A percentile compares a stretch with the other conserved stretches of the same genome.
Conservation (phyloP, 1,140 invertebrate genomes). For the Bombyx mori region ASM3026992v2 NC_085119.1:3380001-3380500, state of each 20-base stretch:
- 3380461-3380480: too few species aligned
- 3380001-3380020: too few species aligned
- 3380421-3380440: too few species aligned
- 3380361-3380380: conserved; percentile 66
- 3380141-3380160: not conserved
- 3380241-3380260: conserved; percentile 83
- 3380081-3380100: too few species aligned
- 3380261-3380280: conserved; percentile 79
- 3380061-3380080: too few species aligned
- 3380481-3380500: too few species aligned
- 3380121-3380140: not conserved
- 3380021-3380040: too few species aligned
- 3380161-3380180: conserved; percentile 48
- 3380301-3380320: conserved; percentile 79
- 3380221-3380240: conserved; percentile 70
- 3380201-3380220: conserved; percentile 84
- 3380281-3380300: conserved; percentile 74
- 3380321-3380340: conserved; percentile 81
- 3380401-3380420: too few species aligned
- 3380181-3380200: conserved; percentile 84
- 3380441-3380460: too few species aligned
- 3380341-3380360: conserved; percentile 72
- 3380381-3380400: conserved; percentile 29
- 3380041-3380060: too few species aligned
- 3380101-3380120: too few species aligned